Evolutionary conservation across 2,113 vertebrate species (phyloP).

Genomic region (Seriola dumerili): DNA sequence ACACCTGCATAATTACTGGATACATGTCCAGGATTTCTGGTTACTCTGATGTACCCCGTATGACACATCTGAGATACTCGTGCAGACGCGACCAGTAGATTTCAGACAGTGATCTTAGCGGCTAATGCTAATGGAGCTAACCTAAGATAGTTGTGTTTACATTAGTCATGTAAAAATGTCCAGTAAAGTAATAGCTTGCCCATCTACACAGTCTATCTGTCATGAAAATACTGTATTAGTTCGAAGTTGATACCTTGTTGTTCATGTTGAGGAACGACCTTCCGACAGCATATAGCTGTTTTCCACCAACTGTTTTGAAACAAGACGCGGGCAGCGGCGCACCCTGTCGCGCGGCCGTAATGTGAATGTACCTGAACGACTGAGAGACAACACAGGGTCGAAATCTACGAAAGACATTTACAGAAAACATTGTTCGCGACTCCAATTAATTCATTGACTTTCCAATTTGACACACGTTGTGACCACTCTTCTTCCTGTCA

Average conservation of each 20-base stretch:
- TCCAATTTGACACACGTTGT: background rate
- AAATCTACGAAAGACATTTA: background rate
- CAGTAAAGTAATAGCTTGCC: no score
- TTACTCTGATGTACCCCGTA: background rate
- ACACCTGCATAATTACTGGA: no score
- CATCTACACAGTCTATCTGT: no score
- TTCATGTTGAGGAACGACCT: background rate
- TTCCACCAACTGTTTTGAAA: background rate
- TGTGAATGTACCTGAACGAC: background rate
- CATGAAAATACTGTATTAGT: background rate
- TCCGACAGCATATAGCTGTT: background rate
- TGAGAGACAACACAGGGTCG: background rate
- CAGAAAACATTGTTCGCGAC: background rate
- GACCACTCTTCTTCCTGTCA: background rate
- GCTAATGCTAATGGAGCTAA: background rate
- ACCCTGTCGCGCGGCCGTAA: background rate
- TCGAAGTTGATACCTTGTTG: background rate
- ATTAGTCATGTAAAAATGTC: background rate
- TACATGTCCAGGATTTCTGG: no score
- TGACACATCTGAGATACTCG: background rate
- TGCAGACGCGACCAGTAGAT: background rate
- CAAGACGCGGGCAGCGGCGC: rapidly evolving
- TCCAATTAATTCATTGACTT: background rate
- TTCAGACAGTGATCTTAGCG: background rate
- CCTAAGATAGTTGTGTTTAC: background rate